phyloP scores from a whole-genome alignment of 2,797 vertebrate genomes.

The Protosalanx chinensis region DNA sequence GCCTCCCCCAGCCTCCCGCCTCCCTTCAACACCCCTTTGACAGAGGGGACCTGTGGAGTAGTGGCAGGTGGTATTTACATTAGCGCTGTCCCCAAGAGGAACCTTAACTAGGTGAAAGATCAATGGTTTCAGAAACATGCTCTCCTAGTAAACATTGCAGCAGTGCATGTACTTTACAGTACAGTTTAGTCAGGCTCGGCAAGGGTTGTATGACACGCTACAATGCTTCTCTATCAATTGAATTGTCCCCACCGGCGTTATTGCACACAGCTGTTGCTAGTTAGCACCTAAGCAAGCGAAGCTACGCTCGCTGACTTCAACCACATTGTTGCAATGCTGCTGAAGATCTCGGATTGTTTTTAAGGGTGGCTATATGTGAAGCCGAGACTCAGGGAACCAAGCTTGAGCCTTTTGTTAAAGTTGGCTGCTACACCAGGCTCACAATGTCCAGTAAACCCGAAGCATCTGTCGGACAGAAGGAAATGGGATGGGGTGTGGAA shows the following conservation, averaged over 20 bases:
- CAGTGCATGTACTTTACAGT: no score
- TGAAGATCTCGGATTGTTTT: not conserved
- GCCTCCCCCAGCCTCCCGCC: constrained; percentile 10
- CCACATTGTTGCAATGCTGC: not conserved
- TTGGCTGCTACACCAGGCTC: not conserved
- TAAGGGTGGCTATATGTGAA: not conserved
- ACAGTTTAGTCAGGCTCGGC: not conserved
- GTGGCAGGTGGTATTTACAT: constrained; percentile 42
- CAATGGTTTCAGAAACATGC: constrained; percentile 4
- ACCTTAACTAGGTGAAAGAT: constrained; percentile 28
- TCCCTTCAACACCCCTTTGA: not conserved
- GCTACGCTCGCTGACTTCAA: not conserved
- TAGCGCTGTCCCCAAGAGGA: constrained; percentile 8
- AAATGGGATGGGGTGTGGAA: no score
- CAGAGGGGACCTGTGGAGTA: constrained; percentile 15
- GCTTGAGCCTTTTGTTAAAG: not conserved
- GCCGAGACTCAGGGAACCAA: not conserved
- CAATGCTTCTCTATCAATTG: not conserved
- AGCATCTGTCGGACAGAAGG: no score
- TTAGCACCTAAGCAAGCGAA: no score
- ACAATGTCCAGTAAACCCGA: no score
- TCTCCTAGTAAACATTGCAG: not conserved
- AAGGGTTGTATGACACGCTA: not conserved
- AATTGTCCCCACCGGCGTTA: no score
- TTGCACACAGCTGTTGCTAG: no score